phyloP scores from a whole-genome alignment of 2,797 vertebrate genomes.

The Melopsittacus undulatus region DNA sequence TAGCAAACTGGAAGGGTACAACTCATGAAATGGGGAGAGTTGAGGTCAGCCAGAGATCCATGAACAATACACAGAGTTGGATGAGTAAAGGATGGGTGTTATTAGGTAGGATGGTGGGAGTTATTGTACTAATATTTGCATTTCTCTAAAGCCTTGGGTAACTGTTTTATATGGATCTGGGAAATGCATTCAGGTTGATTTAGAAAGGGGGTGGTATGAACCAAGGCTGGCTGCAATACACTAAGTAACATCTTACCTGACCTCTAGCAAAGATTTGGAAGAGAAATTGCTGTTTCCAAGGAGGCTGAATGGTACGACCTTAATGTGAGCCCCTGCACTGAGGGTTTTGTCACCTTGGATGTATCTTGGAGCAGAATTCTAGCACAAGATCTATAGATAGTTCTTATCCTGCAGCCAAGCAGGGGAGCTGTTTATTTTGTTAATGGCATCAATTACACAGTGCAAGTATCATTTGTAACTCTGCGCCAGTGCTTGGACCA shows the following conservation, averaged over 20 bases:
- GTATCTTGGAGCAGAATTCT: not conserved
- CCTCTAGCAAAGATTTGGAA: not conserved
- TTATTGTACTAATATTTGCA: not conserved
- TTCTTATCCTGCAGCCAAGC: not conserved
- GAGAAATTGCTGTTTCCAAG: not conserved
- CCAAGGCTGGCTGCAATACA: not conserved
- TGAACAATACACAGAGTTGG: accelerated
- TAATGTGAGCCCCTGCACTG: not conserved
- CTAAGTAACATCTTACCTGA: not conserved
- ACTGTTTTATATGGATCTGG: not conserved
- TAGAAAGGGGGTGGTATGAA: not conserved
- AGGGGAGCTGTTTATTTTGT: not conserved
- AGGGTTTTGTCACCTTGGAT: not conserved
- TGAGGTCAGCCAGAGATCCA: not conserved
- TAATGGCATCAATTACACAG: not conserved
- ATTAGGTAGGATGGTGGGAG: not conserved
- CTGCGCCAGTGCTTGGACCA: not conserved
- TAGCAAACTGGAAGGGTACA: not conserved
- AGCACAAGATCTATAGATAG: not conserved
- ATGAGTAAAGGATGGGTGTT: not conserved
- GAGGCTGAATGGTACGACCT: not conserved
- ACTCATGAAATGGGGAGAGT: not conserved
- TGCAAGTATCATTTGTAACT: not conserved
- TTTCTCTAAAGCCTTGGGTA: not conserved
- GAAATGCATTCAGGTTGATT: not conserved